Conservation (phyloP, 1,140 invertebrate species). For the Carcinoscorpius rotundicauda region DNA sequence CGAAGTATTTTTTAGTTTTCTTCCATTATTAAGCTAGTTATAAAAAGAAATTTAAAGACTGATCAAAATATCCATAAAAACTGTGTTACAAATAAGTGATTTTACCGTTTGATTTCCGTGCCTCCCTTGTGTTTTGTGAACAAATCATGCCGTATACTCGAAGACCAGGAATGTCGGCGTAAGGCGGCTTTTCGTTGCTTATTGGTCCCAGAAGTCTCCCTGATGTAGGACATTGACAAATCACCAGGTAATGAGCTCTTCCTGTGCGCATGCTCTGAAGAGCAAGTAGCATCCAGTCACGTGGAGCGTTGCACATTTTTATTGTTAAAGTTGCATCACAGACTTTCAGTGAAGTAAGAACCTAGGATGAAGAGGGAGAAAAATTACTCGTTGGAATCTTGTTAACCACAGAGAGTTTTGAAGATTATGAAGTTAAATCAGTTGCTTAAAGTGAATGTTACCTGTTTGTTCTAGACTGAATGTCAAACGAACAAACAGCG, state of each 20-base stretch:
- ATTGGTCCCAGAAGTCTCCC: constrained; percentile 79
- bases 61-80: no score
- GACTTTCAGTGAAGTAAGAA: constrained; percentile 79
- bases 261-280: constrained; percentile 82
- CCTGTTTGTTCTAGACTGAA: no score
- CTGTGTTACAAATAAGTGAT: no score
- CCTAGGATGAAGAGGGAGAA: not conserved
- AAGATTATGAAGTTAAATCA: no score
- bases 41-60: no score
- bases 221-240: constrained; percentile 73
- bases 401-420: no score
- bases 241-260: constrained; percentile 86
- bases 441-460: no score
- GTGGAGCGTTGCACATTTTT: constrained; percentile 67
- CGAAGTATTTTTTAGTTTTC: no score
- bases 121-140: constrained; percentile 21
- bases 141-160: constrained; percentile 74
- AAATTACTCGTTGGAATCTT: not conserved
- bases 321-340: constrained; percentile 81
- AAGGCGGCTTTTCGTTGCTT: constrained; percentile 83
- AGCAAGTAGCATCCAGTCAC: constrained; percentile 82
- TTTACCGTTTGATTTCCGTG: no score
- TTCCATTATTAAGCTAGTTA: no score
- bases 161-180: constrained; percentile 64
- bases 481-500: no score